phyloP scores from a whole-genome alignment of 64 coral and sea anemone species.

The Montipora capricornis region DNA sequence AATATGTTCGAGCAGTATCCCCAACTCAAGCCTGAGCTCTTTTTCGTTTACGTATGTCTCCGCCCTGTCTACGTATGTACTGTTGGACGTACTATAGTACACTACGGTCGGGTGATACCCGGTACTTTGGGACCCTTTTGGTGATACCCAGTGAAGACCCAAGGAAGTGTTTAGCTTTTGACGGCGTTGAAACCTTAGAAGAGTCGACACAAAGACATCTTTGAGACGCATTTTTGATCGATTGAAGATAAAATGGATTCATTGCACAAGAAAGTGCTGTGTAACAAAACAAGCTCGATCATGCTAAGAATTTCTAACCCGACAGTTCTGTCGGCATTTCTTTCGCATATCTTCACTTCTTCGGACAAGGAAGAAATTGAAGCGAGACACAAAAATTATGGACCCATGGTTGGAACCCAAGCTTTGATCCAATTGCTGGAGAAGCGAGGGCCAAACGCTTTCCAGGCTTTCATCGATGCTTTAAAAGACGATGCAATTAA shows the following conservation, averaged over 20 bases:
- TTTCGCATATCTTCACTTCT: not conserved
- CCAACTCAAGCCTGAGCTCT: no score
- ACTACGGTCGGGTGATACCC: no score
- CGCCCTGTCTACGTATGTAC: no score
- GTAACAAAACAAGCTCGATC: not conserved
- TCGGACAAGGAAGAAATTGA: slow-evolving; percentile 6
- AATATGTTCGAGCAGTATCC: no score
- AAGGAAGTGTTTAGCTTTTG: slow-evolving; percentile 7
- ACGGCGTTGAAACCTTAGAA: not conserved
- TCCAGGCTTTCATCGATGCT: not conserved
- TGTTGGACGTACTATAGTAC: no score
- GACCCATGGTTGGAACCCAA: not conserved
- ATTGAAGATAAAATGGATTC: not conserved
- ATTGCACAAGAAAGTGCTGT: slow-evolving; percentile 12
- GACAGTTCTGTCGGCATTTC: not conserved
- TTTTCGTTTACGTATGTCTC: no score
- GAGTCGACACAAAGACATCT: not conserved
- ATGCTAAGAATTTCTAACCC: not conserved
- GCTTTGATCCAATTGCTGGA: slow-evolving; percentile 9
- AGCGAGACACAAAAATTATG: not conserved
- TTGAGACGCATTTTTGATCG: not conserved
- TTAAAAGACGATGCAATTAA: not conserved
- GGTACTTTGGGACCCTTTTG: no score
- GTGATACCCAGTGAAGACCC: no score
- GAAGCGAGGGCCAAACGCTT: slow-evolving; percentile 44